Base-by-base conservation (phyloP, 2,113 vertebrate genomes). In the Melanostigma gelatinosum region DNA sequence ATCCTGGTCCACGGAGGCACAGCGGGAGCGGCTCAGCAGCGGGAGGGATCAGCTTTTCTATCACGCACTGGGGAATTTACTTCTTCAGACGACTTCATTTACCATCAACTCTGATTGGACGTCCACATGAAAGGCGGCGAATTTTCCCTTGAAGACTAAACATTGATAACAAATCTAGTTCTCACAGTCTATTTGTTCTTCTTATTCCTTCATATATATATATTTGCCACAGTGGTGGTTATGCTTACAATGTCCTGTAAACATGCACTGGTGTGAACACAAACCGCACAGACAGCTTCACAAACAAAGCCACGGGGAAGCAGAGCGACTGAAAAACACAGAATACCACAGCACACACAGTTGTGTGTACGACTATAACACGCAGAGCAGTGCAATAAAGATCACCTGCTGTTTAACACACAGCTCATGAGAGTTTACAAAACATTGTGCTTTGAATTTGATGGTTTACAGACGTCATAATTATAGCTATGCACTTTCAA, bases 341-440 rank as follows among this genome's bases (percentile, higher is more conserved):
- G 40, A 72, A 57, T 1, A 29, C 16, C 54, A 38, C 9, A 44
- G 36, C 32, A 65, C 65, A 82, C 66, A 36, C 38, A 63, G n/a
- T 10, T 40, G 22, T 20, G 46, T 20, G 38, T 32, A 15, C 75
- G 61, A 50, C 16, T 24, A 15, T 75, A 46, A 52, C 18, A 46
- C 18, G 3, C 32, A 9, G 70, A 22, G 32, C 8, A 58, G 57
- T 5, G 50, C 18, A 58, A 80, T 57, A 29, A 54, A 55, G 36
- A 54, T 60, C 34, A 36, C 52, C 34, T 55, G 27, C 68, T 55
- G 54, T 27, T 67, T 48, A 65, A 55, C 44, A 60, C 38, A 12
- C 52, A 46, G 46, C 55, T 73, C 4, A 13, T 13, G 27, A 22
- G 44, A 50, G n/a, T 52, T 72, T 42, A 11, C 8, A 22, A 79